Evolutionary conservation across 2,888 invertebrate species (phyloP), one percentile per base, ranked within the genome.

Genomic region (Drosophila dives): DNA sequence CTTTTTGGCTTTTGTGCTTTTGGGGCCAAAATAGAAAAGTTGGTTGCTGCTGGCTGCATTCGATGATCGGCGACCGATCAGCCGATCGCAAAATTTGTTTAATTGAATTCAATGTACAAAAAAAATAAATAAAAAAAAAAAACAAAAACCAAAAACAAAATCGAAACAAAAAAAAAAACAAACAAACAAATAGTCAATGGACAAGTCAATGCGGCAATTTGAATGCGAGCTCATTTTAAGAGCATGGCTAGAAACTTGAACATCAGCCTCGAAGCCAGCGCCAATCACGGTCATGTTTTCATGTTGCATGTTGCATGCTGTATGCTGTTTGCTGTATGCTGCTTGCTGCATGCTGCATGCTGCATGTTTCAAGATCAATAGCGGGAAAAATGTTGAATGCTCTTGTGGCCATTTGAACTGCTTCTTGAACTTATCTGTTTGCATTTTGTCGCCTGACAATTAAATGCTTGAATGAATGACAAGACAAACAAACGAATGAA

Each of bases 401-500:
- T 78, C 74, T 72, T 73, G 77, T 77, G 77, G 53, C 70, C 56
- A 72, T 78, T 78, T 78, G 80, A 78, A 78, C 78, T 66, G 77
- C 75, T 79, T 79, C 75, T 77, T 77, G 77, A 78, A 77, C 86
- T 86, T 83, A 86, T 85, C 88, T 82, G 88, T 88, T 86, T 88
- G 83, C 83, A 83, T 88, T 84, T 84, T 84, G 88, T 84, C 84
- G 84, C 88, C 88, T 88, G 84, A 84, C 84, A 84, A 84, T 84
- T 88, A 84, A 84, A 84, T 83, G 88, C 76, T 85, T 80, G 73
- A 83, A 74, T 86, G 89, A 88, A 84, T 88, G 83, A 87, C 87
- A 79, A 82, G 77, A 79, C 82, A 86, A 86, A 77, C 67, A 66
- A 69, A 61, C 63, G 61, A 69, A 65, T 65, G 51, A 55, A 60